These are phyloP conservation scores for Cydia fagiglandana DNA, from an alignment of 1,140 invertebrate genomes.

Conservation along the genomic window DNA sequence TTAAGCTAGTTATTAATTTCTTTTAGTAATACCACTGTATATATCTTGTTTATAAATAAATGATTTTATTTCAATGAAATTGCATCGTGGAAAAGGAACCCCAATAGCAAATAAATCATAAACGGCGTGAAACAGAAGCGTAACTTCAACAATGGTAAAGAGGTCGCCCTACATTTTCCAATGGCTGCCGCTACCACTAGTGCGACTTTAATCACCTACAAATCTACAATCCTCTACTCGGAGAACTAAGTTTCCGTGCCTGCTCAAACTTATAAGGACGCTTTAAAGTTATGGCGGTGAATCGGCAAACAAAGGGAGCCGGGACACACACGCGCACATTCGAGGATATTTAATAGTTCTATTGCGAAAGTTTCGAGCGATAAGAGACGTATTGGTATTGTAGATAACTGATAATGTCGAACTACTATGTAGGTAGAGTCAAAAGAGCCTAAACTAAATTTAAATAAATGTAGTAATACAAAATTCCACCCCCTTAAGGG, in stretches of 20 bases:
- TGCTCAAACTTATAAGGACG: not conserved
- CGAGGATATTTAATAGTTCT: not conserved
- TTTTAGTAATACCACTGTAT: too few relatives aligned
- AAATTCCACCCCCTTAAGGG: too few relatives aligned
- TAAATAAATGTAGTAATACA: too few relatives aligned
- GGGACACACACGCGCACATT: not conserved
- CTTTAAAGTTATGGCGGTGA: not conserved
- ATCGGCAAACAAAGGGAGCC: not conserved
- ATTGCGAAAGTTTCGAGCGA: not conserved
- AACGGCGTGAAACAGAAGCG: conserved; percentile 26
- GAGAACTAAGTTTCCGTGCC: conserved; percentile 5
- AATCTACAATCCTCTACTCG: not conserved
- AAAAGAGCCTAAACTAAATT: too few relatives aligned
- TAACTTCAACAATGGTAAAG: conserved; percentile 19
- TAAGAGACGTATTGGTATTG: not conserved
- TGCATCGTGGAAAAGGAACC: not conserved
- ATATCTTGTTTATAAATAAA: too few relatives aligned
- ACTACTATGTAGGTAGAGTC: too few relatives aligned
- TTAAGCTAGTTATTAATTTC: too few relatives aligned
- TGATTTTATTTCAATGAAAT: too few relatives aligned
- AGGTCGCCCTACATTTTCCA: conserved; percentile 32
- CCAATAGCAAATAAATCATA: not conserved
- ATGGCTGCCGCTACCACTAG: conserved; percentile 11
- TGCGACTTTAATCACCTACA: conserved; percentile 8
- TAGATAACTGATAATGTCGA: not conserved